Evolutionary conservation across 2,888 invertebrate species (phyloP).

Genomic region (Nycteola revayana): DNA sequence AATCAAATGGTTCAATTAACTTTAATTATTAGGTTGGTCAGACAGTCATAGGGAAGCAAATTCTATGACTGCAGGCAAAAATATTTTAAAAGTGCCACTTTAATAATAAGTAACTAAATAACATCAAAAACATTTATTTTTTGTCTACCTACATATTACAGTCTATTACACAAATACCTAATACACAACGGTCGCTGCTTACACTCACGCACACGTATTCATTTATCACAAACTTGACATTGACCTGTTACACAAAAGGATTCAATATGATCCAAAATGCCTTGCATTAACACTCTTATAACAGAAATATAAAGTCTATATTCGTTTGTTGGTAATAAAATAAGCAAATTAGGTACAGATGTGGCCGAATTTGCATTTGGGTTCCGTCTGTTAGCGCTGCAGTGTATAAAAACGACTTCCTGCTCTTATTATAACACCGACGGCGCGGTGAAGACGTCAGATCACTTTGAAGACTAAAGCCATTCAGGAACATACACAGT

Average conservation of each 20-base stretch:
- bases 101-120: too few species aligned
- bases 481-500: too few species aligned
- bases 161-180: constrained; percentile 6
- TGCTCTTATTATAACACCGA: too few species aligned
- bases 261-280: constrained; percentile 31
- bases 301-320: constrained; percentile 18
- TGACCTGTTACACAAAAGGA: constrained; percentile 44
- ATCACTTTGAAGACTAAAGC: too few species aligned
- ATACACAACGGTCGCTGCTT: constrained; percentile 8
- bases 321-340: constrained; percentile 11
- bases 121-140: too few species aligned
- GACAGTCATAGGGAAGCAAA: too few species aligned
- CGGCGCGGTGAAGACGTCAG: too few species aligned
- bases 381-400: constrained; percentile 27
- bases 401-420: constrained; percentile 22
- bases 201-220: constrained; percentile 23
- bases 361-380: constrained; percentile 46
- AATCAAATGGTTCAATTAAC: too few species aligned
- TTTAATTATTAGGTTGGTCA: too few species aligned
- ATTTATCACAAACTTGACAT: constrained; percentile 43
- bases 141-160: too few species aligned
- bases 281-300: constrained; percentile 20
- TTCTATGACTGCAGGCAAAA: too few species aligned
- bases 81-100: too few species aligned
- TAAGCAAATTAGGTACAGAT: constrained; percentile 40